phyloP scores from a whole-genome alignment of 2,797 vertebrate species.

The Streptopelia turtur region DNA sequence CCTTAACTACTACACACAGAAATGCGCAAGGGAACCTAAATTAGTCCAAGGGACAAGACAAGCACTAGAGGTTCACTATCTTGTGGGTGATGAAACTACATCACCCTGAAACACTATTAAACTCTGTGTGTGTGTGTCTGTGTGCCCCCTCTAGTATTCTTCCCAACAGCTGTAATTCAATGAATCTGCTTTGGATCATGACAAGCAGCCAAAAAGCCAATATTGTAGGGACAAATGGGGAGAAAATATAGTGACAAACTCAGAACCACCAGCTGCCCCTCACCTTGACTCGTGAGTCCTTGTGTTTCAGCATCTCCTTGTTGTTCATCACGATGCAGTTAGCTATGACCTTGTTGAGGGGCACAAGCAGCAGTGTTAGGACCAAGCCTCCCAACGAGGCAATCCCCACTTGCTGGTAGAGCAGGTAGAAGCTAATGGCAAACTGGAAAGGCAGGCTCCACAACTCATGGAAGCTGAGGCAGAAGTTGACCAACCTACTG shows the following conservation, averaged over 20 bases:
- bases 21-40: not conserved
- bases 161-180: not conserved
- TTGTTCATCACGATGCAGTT: conserved; percentile 88
- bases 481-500: conserved; percentile 89
- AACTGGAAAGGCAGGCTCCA: conserved; percentile 94
- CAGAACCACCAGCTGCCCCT: not conserved
- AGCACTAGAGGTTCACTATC: not conserved
- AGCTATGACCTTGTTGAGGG: conserved; percentile 92
- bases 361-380: conserved; percentile 89
- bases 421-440: conserved; percentile 88
- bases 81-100: not conserved
- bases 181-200: not conserved
- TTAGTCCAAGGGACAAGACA: not conserved
- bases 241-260: not conserved
- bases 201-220: not conserved
- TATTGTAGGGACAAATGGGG: accelerated
- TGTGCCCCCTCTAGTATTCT: not conserved
- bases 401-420: conserved; percentile 91
- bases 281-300: conserved; percentile 94
- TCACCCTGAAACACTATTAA: not conserved
- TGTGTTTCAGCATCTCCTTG: conserved; percentile 86
- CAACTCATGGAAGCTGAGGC: conserved; percentile 90
- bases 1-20: not conserved
- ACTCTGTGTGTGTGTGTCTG: not conserved
- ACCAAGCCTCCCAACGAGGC: conserved; percentile 89